Evolutionary conservation across 2,888 invertebrate genomes (phyloP), one percentile per base, ranked within the genome.

Genomic region (Troides oblongomaculatus): DNA sequence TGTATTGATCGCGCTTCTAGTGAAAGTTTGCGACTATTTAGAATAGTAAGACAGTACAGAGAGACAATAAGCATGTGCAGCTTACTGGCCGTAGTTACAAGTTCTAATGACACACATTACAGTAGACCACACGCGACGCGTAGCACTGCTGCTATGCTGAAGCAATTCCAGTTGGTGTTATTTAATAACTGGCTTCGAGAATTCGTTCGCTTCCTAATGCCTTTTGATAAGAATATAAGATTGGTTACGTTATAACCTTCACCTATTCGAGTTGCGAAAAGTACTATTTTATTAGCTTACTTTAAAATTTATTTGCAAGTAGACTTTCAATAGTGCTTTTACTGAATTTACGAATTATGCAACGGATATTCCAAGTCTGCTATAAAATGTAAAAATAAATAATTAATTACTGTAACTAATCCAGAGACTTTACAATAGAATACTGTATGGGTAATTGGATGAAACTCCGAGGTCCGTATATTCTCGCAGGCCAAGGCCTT

Each of bases 31-130:
- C 18, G 14, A 5, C 5, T 3, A 18, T 17, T 17, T 50, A 50
- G 50, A 18, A 5, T 2, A 18, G 5, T 50, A 50, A 50, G 50
- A 50, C 18, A 59, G 21, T 17, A 50, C 14, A 62, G 46, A 23
- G 17, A 66, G 59, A 59, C 66, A 61, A 36, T 30, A 4, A 56
- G 67, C 67, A 67, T 62, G 62, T 67, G 36, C 39, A 25, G n/a
- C 4, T 39, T 21, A 17, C 63, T 30, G 4, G 2, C 30, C 30
- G 30, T 3, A 30, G 30, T 30, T 30, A 30, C 30, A 30, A 30
- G 30, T 30, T 30, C 30, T 30, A 5, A 30, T 30, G 30, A 30
- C 30, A 50, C 21, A 57, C 57, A 23, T 57, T 39, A 39, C 12
- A n/a, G 43, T n/a, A 39, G 62, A 62, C 43, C 62, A 14, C 62